Percentiles rank a stretch among this genome's conserved stretches.
Evolutionary conservation across 1,140 invertebrate species (phyloP).

Genomic region (Lasaia peninsularis): DNA sequence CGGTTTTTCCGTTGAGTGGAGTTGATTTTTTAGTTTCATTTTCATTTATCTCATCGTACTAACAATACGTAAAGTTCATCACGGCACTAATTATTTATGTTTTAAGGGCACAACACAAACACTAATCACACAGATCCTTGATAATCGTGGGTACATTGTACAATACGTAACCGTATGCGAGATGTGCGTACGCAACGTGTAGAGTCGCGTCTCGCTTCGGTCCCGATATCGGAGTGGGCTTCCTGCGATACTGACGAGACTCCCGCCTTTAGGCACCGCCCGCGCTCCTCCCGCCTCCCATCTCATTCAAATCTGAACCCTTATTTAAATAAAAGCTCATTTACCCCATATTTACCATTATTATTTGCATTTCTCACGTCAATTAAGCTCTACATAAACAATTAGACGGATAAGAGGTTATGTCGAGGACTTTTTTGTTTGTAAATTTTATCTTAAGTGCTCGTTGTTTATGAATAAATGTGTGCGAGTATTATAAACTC

Average conservation of each 20-base stretch:
- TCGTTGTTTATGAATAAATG: no score
- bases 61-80: constrained; percentile 12
- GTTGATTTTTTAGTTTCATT: constrained; percentile 46
- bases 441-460: no score
- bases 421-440: no score
- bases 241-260: constrained; percentile 29
- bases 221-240: constrained; percentile 51
- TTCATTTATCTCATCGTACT: constrained; percentile 32
- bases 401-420: no score
- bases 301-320: constrained; percentile 6
- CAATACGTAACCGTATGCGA: constrained; percentile 4
- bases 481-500: no score
- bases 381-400: not conserved
- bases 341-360: constrained; percentile 2
- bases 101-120: constrained; percentile 24
- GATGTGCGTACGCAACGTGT: constrained; percentile 18
- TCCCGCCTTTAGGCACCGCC: constrained; percentile 42
- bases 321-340: constrained; percentile 1
- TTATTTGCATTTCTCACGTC: not conserved
- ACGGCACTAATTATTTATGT: constrained; percentile 11
- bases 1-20: constrained; percentile 40
- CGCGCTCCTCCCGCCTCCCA: constrained; percentile 33
- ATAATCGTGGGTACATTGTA: constrained; percentile 11
- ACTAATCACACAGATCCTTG: constrained; percentile 12
- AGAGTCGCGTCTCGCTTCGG: constrained; percentile 45